These are phyloP conservation scores for Drosophila eohydei DNA, from an alignment of 2,888 invertebrate genomes.

Conservation along the genomic window DNA sequence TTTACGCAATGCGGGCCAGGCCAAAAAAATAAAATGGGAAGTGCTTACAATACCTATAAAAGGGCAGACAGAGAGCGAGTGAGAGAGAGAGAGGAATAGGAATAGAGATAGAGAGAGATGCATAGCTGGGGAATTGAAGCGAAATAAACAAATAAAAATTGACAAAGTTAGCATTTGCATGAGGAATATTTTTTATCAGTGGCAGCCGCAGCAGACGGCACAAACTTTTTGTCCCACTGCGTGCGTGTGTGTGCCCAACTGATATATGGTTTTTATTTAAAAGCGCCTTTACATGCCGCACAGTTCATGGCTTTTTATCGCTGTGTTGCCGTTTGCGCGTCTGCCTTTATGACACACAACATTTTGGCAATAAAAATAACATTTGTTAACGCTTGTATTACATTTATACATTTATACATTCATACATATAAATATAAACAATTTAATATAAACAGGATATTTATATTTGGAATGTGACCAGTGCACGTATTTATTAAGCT, in stretches of 20 bases:
- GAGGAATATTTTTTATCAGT: conserved; percentile 52
- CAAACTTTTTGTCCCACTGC: conserved; percentile 26
- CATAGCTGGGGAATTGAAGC: conserved; percentile 17
- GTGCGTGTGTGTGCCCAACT: conserved; percentile 23
- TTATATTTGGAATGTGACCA: background rate
- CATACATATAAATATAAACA: conserved; percentile 1
- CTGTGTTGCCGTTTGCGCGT: conserved; percentile 37
- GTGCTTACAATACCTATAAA: conserved; percentile 43
- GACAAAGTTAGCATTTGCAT: conserved; percentile 57
- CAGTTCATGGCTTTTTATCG: conserved; percentile 38
- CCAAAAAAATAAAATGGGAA: conserved; percentile 20
- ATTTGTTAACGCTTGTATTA: conserved; percentile 55
- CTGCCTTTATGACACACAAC: conserved; percentile 53
- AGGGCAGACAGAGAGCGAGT: background rate
- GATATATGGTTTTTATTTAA: conserved; percentile 55
- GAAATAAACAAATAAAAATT: conserved; percentile 59
- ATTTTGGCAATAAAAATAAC: conserved; percentile 63
- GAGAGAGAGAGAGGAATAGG: background rate
- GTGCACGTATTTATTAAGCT: conserved; percentile 12
- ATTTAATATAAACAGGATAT: conserved; percentile 8
- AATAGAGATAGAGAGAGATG: background rate
- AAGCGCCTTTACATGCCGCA: conserved; percentile 12
- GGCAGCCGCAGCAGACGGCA: conserved; percentile 36
- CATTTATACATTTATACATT: conserved; percentile 24
- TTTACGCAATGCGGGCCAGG: conserved; percentile 36